Evolutionary conservation across 1,140 invertebrate species (phyloP).

Genomic region (Artemia franciscana): DNA sequence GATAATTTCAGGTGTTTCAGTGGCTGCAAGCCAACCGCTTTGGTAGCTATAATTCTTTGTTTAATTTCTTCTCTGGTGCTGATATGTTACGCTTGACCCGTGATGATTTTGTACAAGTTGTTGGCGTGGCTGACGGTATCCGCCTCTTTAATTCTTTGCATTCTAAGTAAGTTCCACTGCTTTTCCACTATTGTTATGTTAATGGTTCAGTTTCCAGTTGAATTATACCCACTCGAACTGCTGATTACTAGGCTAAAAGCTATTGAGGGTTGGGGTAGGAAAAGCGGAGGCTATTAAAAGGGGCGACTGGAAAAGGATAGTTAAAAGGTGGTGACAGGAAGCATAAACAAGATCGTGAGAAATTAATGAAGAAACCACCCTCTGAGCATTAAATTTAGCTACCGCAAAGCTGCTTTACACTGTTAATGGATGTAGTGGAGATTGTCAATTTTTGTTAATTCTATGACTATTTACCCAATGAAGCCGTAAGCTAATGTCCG

Average conservation of each 20-base stretch:
- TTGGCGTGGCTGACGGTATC: constrained; percentile 71
- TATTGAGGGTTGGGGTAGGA: no score
- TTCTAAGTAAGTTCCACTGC: constrained; percentile 20
- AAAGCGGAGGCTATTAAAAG: no score
- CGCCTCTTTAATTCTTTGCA: constrained; percentile 72
- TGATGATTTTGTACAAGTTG: constrained; percentile 80
- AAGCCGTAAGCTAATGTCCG: no score
- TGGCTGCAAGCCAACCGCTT: constrained; percentile 65
- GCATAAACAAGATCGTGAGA: not conserved
- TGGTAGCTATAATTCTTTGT: constrained; percentile 40
- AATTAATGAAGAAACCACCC: no score
- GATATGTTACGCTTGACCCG: constrained; percentile 63
- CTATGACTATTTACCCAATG: no score
- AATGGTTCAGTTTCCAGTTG: not conserved
- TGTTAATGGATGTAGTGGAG: no score
- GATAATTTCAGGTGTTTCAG: constrained; percentile 32
- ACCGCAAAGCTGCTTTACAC: no score
- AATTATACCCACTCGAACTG: not conserved
- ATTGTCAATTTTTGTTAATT: no score
- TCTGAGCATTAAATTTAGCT: no score
- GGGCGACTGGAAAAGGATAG: not conserved
- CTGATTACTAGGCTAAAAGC: no score
- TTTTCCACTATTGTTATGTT: constrained; percentile 1
- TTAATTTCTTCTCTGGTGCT: constrained; percentile 60
- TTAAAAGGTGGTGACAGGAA: not conserved